These are phyloP conservation scores for Leucophora obtusa DNA, from an alignment of 2,888 invertebrate species.

Conservation along the genomic window DNA sequence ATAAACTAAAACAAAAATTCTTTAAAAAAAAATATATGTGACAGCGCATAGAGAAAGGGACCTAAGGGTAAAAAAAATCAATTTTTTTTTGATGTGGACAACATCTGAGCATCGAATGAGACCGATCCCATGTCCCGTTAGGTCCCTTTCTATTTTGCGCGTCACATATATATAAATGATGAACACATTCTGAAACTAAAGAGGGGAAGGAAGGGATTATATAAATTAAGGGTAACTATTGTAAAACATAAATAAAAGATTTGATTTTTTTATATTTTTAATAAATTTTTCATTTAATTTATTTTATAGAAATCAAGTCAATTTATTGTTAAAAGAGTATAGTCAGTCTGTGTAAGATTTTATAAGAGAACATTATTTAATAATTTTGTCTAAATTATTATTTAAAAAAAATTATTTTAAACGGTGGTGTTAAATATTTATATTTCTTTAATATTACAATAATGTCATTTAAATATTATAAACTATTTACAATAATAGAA, in stretches of 20 bases:
- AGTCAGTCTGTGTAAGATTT: slow-evolving; percentile 47
- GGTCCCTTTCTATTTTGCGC: too few relatives aligned
- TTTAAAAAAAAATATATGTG: too few relatives aligned
- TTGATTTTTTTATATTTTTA: slow-evolving; percentile 7
- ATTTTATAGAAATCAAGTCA: neutral
- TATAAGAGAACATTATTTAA: slow-evolving; percentile 19
- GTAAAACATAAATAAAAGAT: slow-evolving; percentile 9
- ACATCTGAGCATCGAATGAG: too few relatives aligned
- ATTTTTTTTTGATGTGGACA: too few relatives aligned
- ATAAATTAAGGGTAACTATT: neutral
- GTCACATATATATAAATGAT: slow-evolving; percentile 52
- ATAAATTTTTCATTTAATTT: neutral
- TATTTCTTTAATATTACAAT: neutral
- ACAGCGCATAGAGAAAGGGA: too few relatives aligned
- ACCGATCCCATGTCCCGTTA: too few relatives aligned
- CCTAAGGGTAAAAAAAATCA: too few relatives aligned
- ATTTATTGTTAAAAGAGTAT: neutral
- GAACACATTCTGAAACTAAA: slow-evolving; percentile 64
- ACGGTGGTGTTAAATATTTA: slow-evolving; percentile 53
- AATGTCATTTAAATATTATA: neutral
- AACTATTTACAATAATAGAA: too few relatives aligned
- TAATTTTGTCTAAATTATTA: slow-evolving; percentile 38
- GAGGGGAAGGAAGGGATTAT: neutral
- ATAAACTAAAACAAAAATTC: slow-evolving; percentile 33
- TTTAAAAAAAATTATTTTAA: slow-evolving; percentile 32